Evolutionary conservation across 2,113 vertebrate genomes (phyloP).

Genomic region (Polypterus bichir): DNA sequence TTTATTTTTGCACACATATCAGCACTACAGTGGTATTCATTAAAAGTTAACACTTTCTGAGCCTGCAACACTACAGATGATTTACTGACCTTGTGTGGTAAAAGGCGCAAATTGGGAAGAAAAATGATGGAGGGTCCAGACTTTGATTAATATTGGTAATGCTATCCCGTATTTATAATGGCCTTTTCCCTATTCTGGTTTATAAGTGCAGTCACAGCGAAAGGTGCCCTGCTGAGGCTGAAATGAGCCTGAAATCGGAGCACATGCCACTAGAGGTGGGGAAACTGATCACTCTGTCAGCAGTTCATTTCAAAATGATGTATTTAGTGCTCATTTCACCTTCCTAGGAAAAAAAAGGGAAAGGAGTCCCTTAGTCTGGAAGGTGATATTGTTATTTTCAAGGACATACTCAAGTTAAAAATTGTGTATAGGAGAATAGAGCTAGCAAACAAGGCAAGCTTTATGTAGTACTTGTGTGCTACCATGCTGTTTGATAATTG

Average conservation of each 20-base stretch:
- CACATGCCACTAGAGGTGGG: conserved; percentile 69
- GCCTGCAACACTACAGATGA: conserved; percentile 57
- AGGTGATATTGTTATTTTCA: conserved; percentile 74
- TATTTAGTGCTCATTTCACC: conserved; percentile 74
- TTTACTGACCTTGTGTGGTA: conserved; percentile 67
- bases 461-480: conserved; percentile 74
- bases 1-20: conserved; percentile 64
- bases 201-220: conserved; percentile 70
- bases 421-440: conserved; percentile 40
- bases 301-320: conserved; percentile 77
- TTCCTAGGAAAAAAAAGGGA: conserved; percentile 52
- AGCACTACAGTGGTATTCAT: conserved; percentile 66
- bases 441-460: conserved; percentile 78
- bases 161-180: conserved; percentile 84
- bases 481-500: conserved; percentile 94
- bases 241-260: conserved; percentile 89
- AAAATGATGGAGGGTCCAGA: conserved; percentile 72
- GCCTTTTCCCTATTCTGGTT: conserved; percentile 74
- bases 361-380: conserved; percentile 59
- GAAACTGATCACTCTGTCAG: conserved; percentile 86
- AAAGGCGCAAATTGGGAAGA: conserved; percentile 82
- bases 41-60: conserved; percentile 77
- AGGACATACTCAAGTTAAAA: conserved; percentile 66
- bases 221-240: conserved; percentile 86
- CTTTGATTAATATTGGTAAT: conserved; percentile 98